These are phyloP conservation scores for Drosophila meridiana DNA, from an alignment of 2,888 invertebrate species.

Conservation along the genomic window DNA sequence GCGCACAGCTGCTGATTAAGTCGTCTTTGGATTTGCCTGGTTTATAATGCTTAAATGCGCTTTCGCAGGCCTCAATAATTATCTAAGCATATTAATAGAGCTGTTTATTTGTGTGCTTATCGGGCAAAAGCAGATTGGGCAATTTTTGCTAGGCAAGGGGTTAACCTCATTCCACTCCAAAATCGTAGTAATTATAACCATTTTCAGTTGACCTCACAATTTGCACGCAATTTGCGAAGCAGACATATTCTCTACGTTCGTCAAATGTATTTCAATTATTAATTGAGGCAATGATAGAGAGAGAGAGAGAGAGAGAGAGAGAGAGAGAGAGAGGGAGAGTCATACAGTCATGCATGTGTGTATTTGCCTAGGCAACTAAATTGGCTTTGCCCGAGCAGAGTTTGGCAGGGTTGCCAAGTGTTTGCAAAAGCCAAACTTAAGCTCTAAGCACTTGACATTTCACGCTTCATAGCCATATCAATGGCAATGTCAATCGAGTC, in stretches of 20 bases:
- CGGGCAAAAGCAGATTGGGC: neutral
- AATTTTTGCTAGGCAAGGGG: neutral
- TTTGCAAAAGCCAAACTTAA: constrained; percentile 51
- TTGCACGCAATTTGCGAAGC: constrained; percentile 5
- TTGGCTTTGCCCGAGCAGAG: constrained; percentile 15
- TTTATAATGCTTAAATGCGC: neutral
- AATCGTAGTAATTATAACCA: constrained; percentile 1
- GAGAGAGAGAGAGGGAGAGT: neutral
- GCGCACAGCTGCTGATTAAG: neutral
- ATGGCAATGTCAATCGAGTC: constrained; percentile 27
- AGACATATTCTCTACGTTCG: neutral
- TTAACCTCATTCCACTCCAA: neutral
- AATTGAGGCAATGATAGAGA: constrained; percentile 2
- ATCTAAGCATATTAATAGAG: constrained; percentile 3
- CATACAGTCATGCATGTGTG: neutral
- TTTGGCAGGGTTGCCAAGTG: constrained; percentile 44
- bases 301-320: neutral
- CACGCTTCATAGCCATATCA: constrained; percentile 55
- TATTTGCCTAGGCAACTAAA: constrained; percentile 20
- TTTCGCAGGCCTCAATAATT: neutral
- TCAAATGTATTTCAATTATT: constrained; percentile 20
- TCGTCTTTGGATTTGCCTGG: constrained; percentile 1
- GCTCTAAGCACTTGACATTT: constrained; percentile 71
- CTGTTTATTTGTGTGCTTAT: neutral
- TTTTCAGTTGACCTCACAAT: constrained; percentile 10